Evolutionary conservation across 2,113 vertebrate species (phyloP).

Genomic region (Myrmecophaga tridactyla): DNA sequence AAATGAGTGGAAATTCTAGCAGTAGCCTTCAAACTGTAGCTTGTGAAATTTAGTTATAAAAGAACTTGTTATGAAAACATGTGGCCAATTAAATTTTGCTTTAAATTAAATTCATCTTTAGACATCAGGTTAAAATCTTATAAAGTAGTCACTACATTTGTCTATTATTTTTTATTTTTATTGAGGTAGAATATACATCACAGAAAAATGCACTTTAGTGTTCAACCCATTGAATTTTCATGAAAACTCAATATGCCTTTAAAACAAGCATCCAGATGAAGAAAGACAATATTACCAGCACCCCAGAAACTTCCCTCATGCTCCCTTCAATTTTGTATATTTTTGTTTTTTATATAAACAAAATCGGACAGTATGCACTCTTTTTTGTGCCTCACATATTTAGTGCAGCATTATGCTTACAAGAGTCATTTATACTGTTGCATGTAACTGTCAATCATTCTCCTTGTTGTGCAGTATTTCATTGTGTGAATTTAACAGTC

Average conservation of each 20-base stretch:
- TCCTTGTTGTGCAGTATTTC: neutral
- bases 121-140: neutral
- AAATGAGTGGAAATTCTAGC: too few relatives aligned
- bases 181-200: neutral
- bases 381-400: too few relatives aligned
- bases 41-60: neutral
- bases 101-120: neutral
- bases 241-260: neutral
- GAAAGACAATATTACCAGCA: neutral
- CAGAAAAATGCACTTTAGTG: neutral
- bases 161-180: neutral
- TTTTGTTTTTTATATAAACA: neutral
- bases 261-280: neutral
- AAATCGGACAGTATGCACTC: neutral
- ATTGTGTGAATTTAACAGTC: neutral
- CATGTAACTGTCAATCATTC: too few relatives aligned
- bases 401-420: rapidly evolving
- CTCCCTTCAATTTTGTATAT: neutral
- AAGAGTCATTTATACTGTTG: neutral
- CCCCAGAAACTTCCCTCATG: neutral
- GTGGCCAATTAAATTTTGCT: neutral
- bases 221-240: neutral
- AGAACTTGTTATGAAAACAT: neutral
- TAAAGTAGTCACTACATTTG: neutral
- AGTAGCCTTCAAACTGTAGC: neutral